Evolutionary conservation across 2,888 invertebrate species (phyloP), one percentile per base, ranked within the genome.

Genomic region (Plagodis dolabraria): DNA sequence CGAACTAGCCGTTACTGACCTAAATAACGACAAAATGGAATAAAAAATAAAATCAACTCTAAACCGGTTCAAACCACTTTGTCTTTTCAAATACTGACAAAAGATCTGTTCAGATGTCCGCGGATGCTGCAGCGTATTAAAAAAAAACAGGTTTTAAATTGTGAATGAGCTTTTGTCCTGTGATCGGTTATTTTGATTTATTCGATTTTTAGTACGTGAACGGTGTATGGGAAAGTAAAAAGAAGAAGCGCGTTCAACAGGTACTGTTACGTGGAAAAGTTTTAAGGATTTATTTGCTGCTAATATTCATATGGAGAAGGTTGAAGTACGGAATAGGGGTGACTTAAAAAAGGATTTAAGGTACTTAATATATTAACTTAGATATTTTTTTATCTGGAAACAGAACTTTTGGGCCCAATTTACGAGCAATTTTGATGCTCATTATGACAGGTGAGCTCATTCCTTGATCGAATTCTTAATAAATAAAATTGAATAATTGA

Each of bases 171-270:
- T 83, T 86, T 92, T 92, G 92, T 89, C 67, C 79, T 62, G 77
- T 79, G 86, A 91, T 91, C 90, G 89, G 89, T 87, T 89, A 87
- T 91, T 90, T 89, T 92, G 90, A 92, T 92, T 92, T 92, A 92
- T 92, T 89, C 87, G 86, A 89, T 92, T 91, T 92, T 91, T 90
- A 87, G 86, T 82, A 73, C 80, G 80, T 84, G 82, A 76, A 71
- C 79, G 75, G 79, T 76, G 83, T 82, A 76, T 79, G 82, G 76
- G 83, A 80, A 75, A 73, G 85, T 85, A 89, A 91, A 91, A 89
- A 89, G 87, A 85, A 79, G 85, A 79, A 64, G 72, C 75, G 75
- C 74, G 82, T 71, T 91, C 92, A 92, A 91, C 92, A 92, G 91
- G 92, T 92, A 91, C 83, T 69, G 79, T 69, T 67, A 73, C 5